Percentiles rank a stretch among this genome's conserved stretches.
Conservation (phyloP, 2,888 invertebrate species). For the Hoplodrina ambigua region DNA sequence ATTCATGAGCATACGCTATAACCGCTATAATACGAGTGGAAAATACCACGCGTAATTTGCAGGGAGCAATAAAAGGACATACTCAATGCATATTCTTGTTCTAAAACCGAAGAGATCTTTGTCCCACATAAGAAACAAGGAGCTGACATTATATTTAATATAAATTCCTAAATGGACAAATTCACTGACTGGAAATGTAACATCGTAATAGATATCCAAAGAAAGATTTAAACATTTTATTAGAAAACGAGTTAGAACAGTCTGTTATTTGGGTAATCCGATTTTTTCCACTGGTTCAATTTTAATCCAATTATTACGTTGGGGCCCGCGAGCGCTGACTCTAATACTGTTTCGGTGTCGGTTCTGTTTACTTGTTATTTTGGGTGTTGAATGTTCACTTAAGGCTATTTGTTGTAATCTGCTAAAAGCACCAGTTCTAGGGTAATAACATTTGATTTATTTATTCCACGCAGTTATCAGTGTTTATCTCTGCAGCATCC, state of each 20-base stretch:
- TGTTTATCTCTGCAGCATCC: not conserved
- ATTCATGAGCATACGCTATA: too few species aligned
- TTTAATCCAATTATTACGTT: conserved; percentile 60
- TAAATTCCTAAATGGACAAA: not conserved
- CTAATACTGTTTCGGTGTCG: conserved; percentile 26
- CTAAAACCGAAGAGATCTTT: not conserved
- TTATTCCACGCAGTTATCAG: not conserved
- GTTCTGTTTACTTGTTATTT: conserved; percentile 24
- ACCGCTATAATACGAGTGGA: too few species aligned
- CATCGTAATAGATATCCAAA: conserved; percentile 3
- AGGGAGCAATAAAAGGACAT: too few species aligned
- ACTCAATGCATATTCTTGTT: too few species aligned
- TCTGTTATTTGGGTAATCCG: conserved; percentile 39
- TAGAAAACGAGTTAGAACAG: conserved; percentile 25
- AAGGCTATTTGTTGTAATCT: conserved; percentile 18
- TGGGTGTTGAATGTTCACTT: not conserved
- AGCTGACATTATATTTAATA: not conserved
- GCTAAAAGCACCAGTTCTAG: not conserved
- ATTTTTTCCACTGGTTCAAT: conserved; percentile 49
- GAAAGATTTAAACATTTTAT: conserved; percentile 25
- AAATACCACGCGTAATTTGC: too few species aligned
- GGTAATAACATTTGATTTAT: not conserved
- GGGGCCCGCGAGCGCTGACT: conserved; percentile 29
- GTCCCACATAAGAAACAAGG: too few species aligned
- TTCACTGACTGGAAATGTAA: conserved; percentile 18